Evolutionary conservation across 2,888 invertebrate genomes (phyloP).

Genomic region (Calliscelio sp.): DNA sequence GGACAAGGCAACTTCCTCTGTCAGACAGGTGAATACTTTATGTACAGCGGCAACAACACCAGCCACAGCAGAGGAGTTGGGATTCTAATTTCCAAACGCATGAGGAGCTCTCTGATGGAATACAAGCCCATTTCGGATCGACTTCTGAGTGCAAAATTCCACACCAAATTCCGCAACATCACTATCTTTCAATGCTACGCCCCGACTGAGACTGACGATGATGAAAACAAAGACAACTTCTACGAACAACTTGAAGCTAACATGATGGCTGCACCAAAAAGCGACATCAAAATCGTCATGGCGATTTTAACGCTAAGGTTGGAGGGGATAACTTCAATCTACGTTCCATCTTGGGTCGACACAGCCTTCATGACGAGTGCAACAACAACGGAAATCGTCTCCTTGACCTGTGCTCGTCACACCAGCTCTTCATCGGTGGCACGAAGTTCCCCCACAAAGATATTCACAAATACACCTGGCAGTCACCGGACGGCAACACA

Average conservation of each 20-base stretch:
- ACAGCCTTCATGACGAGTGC: constrained; percentile 5
- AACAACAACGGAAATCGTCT: constrained; percentile 12
- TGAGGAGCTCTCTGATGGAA: constrained; percentile 10
- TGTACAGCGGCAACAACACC: constrained; percentile 7
- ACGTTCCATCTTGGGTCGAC: constrained; percentile 14
- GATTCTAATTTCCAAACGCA: neutral
- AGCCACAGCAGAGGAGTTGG: constrained; percentile 3
- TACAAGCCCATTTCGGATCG: neutral
- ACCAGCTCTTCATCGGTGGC: neutral
- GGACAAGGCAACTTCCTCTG: neutral
- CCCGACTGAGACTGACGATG: constrained; percentile 2
- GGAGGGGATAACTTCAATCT: constrained; percentile 4
- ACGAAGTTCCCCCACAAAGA: constrained; percentile 1
- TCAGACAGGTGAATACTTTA: constrained; percentile 1
- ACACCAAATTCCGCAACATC: neutral
- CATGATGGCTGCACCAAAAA: neutral
- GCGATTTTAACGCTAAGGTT: neutral
- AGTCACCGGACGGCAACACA: constrained; percentile 11
- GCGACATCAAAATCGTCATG: neutral
- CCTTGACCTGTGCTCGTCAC: neutral
- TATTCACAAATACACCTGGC: constrained; percentile 19
- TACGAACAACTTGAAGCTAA: constrained; percentile 7
- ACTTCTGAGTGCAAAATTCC: neutral
- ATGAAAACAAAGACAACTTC: constrained; percentile 18
- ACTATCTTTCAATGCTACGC: constrained; percentile 12